phyloP scores from a whole-genome alignment of 2,888 invertebrate species.

The Lasioglossum leucozonium region DNA sequence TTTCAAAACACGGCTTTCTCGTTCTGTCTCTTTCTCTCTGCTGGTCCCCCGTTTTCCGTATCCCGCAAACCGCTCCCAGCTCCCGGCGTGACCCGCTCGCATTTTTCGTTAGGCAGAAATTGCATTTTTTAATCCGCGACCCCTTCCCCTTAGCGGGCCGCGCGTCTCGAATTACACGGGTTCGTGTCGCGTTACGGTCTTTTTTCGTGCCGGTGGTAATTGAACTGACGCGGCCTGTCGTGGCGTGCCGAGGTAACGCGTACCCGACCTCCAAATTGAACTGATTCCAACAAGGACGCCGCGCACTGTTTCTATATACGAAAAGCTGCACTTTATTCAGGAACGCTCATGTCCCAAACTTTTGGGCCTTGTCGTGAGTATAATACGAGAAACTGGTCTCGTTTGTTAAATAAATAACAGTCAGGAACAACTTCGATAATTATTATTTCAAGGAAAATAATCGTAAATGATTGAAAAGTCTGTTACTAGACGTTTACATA shows the following conservation, averaged over 20 bases:
- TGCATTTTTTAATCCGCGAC: slow-evolving; percentile 67
- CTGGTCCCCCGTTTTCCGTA: slow-evolving; percentile 20
- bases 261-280: neutral
- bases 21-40: slow-evolving; percentile 8
- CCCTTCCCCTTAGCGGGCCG: neutral
- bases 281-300: neutral
- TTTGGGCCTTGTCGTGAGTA: too few species aligned
- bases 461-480: too few species aligned
- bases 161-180: slow-evolving; percentile 47
- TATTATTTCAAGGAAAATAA: too few species aligned
- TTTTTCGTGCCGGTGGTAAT: slow-evolving; percentile 36
- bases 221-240: slow-evolving; percentile 33
- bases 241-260: neutral
- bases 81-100: slow-evolving; percentile 33
- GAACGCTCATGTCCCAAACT: neutral
- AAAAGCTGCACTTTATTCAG: too few species aligned
- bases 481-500: too few species aligned
- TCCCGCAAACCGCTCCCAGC: neutral
- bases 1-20: slow-evolving; percentile 75
- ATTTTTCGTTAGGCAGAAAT: slow-evolving; percentile 65
- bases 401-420: too few species aligned
- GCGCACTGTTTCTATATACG: neutral
- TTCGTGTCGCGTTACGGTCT: slow-evolving; percentile 26
- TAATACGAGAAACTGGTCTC: too few species aligned
- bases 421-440: too few species aligned